Base-by-base conservation (phyloP, 2,888 invertebrate species). In the Chesias legatella region DNA sequence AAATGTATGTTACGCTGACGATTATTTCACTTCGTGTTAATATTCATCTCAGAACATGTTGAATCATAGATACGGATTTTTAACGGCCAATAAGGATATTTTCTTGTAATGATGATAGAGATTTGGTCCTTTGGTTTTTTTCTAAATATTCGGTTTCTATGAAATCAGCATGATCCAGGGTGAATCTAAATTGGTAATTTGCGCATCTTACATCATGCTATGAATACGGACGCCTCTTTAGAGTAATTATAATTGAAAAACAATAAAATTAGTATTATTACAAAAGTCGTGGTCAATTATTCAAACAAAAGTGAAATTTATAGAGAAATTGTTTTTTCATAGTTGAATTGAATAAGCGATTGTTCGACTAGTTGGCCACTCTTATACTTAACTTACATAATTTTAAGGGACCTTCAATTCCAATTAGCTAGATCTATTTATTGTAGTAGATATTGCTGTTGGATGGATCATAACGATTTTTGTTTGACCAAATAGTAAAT, bases 381-480 rank as follows among this genome's bases (percentile, higher is more conserved):
- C 75, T 82, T 78, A 64, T 63, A 76, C 13, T 17, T 79, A 76
- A 79, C 77, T 75, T 82, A 82, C 78, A 81, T 88, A 88, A 84
- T 86, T 85, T 79, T 86, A 86, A 86, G 88, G 88, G 86, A 86
- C 88, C 86, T 86, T 84, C 75, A 86, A 85, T 86, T 86, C 86
- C 86, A 85, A 73, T 85, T 86, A 86, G 85, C 76, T 86, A 85
- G 83, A 80, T 84, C 80, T 84, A 85, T 81, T 79, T 83, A 84
- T 82, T 84, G 84, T 88, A 86, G 83, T 77, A 57, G 73, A 76
- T 76, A 78, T 75, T 71, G 67, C 78, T 70, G 45, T 75, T 75
- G 76, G 81, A 71, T 79, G 83, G 77, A 81, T 81, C 82, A 56
- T 59, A 64, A 60, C 58, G 72, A 68, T 76, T 80, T 80, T 80